Conservation (phyloP, 2,888 invertebrate genomes). For the Orthonychiurus folsomi region DNA sequence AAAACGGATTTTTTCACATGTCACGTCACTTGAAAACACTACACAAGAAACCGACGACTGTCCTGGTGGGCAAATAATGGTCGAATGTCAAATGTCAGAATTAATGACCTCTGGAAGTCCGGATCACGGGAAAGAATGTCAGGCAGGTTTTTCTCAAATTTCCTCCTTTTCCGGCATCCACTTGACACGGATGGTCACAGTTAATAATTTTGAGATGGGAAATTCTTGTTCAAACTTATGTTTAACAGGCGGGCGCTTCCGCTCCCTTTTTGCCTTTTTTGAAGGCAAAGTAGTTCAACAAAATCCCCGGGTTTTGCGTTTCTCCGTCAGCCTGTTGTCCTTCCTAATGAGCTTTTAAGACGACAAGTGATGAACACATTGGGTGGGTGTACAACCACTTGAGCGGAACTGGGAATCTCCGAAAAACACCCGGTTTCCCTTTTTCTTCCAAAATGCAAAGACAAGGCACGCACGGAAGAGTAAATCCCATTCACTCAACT, state of each 20-base stretch:
- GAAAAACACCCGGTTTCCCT: background rate
- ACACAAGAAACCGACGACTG: too few relatives aligned
- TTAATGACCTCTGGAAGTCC: background rate
- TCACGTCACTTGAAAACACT: too few relatives aligned
- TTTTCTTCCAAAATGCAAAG: too few relatives aligned
- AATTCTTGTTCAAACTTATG: too few relatives aligned
- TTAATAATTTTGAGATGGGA: background rate
- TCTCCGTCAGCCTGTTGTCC: background rate
- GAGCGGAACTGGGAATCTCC: background rate
- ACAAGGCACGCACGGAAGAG: too few relatives aligned
- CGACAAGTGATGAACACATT: background rate
- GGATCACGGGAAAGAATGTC: too few relatives aligned
- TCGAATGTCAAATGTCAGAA: background rate
- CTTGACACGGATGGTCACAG: background rate
- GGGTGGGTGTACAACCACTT: background rate
- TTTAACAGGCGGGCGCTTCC: too few relatives aligned
- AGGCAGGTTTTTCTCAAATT: background rate
- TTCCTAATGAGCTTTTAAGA: background rate
- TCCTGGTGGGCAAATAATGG: background rate
- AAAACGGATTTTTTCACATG: too few relatives aligned
- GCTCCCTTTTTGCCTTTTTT: too few relatives aligned
- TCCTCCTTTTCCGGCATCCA: background rate
- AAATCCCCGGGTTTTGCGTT: background rate
- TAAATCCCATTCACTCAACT: too few relatives aligned
- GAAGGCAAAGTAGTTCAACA: too few relatives aligned